Evolutionary conservation across 2,888 invertebrate genomes (phyloP), one percentile per base, ranked within the genome.

Genomic region (Drosophila meridiana): DNA sequence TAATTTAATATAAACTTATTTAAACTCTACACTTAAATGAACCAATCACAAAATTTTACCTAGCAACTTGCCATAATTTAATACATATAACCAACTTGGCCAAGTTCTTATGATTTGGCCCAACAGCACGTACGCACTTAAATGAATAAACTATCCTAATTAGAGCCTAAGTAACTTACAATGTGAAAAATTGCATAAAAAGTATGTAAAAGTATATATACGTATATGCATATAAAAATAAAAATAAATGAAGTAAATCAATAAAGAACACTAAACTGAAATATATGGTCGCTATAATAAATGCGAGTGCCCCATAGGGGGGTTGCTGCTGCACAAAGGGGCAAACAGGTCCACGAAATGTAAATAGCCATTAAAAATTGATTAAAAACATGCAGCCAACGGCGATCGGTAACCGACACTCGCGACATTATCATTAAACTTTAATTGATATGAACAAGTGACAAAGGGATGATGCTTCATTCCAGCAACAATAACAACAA

Each of bases 371-470:
- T 79, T 88, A 81, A 84, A 89, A 89, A 87, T 87, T 88, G 87
- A 87, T 89, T 89, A 87, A 88, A 84, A 88, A 79, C 87, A 87
- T 77, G 79, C 65, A 48, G 73, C 70, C 70, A 26, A 66, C 66
- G 74, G 83, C 75, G 48, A 76, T 71, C 73, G 66, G 60, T 55
- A 62, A 64, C 66, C 55, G 50, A 64, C 53, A 50, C 62, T 47
- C 45, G 42, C 72, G 73, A 83, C 85, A 85, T 80, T 86, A 82
- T 83, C 87, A 88, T 85, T 87, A 85, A 88, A 88, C 64, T 79
- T 87, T 85, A 88, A 88, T 88, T 87, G 82, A 87, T 87, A 87
- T 80, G 73, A 83, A 77, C 85, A 89, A 87, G 87, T 87, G 87
- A 82, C 85, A 89, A 87, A 88, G 75, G 71, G 68, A 66, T 68